phyloP scores from a whole-genome alignment of 1,140 invertebrate species.

The Nebria ingens region DNA sequence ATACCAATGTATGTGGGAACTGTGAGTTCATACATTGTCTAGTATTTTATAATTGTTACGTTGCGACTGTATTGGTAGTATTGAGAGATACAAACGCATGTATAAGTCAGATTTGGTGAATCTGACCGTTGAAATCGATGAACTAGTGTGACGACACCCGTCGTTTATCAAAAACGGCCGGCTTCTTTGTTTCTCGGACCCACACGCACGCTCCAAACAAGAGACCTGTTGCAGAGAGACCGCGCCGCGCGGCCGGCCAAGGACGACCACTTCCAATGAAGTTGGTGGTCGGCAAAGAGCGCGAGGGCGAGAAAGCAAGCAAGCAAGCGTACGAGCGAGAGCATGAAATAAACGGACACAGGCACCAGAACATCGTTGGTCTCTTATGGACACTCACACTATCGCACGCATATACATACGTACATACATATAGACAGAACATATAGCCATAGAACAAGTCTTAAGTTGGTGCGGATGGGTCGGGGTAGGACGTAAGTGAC shows the following conservation, averaged over 20 bases:
- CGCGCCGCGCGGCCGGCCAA: neutral
- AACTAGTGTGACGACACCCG: too few relatives aligned
- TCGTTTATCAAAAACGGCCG: neutral
- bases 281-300: neutral
- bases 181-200: neutral
- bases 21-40: too few relatives aligned
- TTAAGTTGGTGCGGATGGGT: neutral
- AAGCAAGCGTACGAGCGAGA: neutral
- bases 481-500: neutral
- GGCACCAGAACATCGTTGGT: neutral
- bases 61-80: too few relatives aligned
- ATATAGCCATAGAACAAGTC: too few relatives aligned
- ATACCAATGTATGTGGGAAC: too few relatives aligned
- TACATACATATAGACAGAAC: neutral
- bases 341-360: neutral
- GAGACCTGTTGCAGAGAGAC: neutral
- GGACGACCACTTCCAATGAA: neutral
- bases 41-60: too few relatives aligned
- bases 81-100: neutral
- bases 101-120: neutral
- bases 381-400: neutral
- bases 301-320: neutral
- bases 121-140: neutral
- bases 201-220: neutral
- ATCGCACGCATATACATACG: neutral